phyloP scores from a whole-genome alignment of 2,888 invertebrate species.

The Lasioglossum pauxillum region DNA sequence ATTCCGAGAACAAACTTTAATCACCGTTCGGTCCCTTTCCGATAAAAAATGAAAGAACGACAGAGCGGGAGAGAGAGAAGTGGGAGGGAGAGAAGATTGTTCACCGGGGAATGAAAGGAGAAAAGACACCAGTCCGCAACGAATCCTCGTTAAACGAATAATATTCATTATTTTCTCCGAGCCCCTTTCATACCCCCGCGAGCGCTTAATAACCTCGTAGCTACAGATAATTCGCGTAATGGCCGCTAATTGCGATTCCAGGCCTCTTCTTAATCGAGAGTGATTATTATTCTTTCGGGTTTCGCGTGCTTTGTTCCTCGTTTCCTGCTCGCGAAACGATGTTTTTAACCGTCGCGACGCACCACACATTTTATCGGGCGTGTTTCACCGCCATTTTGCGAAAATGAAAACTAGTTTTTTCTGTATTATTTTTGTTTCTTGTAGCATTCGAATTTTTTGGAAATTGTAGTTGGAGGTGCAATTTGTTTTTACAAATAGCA shows the following conservation, averaged over 20 bases:
- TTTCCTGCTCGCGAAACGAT: neutral
- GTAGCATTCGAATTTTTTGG: too few species aligned
- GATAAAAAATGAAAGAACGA: neutral
- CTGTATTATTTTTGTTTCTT: neutral
- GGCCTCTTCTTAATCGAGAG: neutral
- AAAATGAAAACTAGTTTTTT: neutral
- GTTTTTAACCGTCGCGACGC: neutral
- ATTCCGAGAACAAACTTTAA: constrained; percentile 16
- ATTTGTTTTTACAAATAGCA: too few species aligned
- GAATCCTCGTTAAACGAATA: constrained; percentile 13
- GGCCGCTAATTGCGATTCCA: neutral
- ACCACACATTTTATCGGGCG: neutral
- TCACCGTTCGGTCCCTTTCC: constrained; percentile 2
- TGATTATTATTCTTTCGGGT: constrained; percentile 4
- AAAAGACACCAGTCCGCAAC: neutral
- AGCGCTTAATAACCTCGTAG: neutral
- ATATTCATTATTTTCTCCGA: constrained; percentile 28
- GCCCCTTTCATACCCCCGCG: neutral
- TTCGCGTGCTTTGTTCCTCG: neutral
- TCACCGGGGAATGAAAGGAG: neutral
- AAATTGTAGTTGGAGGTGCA: too few species aligned
- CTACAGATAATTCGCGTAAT: constrained; percentile 18
- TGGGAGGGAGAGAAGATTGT: neutral
- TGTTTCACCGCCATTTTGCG: neutral
- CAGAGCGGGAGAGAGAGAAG: neutral